These are phyloP conservation scores for Girardinichthys multiradiatus DNA, from an alignment of 2,113 vertebrate species.

Conservation along the genomic window DNA sequence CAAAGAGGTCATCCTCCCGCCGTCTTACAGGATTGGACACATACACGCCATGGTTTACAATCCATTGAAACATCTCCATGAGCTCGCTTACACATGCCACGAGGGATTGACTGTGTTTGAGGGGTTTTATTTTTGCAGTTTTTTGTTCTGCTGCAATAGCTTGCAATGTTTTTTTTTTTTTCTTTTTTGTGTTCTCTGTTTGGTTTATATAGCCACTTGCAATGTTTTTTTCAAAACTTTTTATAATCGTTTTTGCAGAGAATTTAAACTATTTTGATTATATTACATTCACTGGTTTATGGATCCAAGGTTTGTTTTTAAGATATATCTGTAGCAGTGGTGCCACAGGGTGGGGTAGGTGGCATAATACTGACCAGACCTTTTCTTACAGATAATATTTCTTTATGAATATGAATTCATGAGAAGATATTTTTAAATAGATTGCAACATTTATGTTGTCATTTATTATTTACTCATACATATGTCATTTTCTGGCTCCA, in stretches of 20 bases:
- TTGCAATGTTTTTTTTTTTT: slow-evolving; percentile 47
- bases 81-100: slow-evolving; percentile 60
- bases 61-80: slow-evolving; percentile 52
- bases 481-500: too few species aligned
- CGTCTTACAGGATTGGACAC: slow-evolving; percentile 41
- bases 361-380: too few species aligned
- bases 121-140: slow-evolving; percentile 33
- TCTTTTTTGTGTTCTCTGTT: slow-evolving; percentile 21
- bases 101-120: slow-evolving; percentile 48
- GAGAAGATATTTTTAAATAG: too few species aligned
- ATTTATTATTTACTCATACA: too few species aligned
- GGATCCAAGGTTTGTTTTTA: neutral
- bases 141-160: slow-evolving; percentile 55
- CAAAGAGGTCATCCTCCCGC: slow-evolving; percentile 48
- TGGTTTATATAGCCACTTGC: slow-evolving; percentile 24
- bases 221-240: slow-evolving; percentile 17
- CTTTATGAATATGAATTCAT: too few species aligned
- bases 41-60: slow-evolving; percentile 33
- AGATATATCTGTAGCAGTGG: neutral
- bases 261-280: slow-evolving; percentile 31
- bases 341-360: too few species aligned
- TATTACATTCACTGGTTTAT: neutral
- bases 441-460: too few species aligned
- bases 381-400: too few species aligned
- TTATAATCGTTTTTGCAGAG: neutral